A percentile compares a stretch with the other conserved stretches of the same genome.
phyloP scores from a whole-genome alignment of 1,140 invertebrate genomes.

The Atta texana region DNA sequence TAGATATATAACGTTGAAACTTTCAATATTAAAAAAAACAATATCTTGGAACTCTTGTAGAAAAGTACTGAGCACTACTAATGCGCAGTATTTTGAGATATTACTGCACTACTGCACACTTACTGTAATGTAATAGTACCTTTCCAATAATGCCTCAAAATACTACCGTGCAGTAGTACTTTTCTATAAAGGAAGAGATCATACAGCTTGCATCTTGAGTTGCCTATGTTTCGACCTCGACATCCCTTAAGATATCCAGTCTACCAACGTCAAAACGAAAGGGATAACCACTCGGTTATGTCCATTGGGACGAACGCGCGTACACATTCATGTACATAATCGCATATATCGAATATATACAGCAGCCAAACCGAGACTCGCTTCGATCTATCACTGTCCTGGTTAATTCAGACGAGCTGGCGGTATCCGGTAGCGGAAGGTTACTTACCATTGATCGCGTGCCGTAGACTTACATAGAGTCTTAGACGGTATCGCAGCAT shows the following conservation, averaged over 20 bases:
- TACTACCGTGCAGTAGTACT: no score
- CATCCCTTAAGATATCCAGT: slow-evolving; percentile 55
- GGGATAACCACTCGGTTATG: slow-evolving; percentile 59
- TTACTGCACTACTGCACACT: no score
- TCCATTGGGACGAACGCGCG: slow-evolving; percentile 58
- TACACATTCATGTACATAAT: slow-evolving; percentile 54
- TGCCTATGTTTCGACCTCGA: slow-evolving; percentile 38
- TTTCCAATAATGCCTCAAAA: no score
- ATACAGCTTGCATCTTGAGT: slow-evolving; percentile 39
- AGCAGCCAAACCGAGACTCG: slow-evolving; percentile 47
- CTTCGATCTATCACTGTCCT: slow-evolving; percentile 77
- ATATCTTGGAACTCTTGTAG: no score
- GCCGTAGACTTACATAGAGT: slow-evolving; percentile 38
- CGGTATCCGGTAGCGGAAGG: slow-evolving; percentile 57
- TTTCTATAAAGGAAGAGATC: no score
- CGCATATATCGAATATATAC: slow-evolving; percentile 42
- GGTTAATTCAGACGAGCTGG: slow-evolving; percentile 70
- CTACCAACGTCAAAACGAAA: slow-evolving; percentile 63
- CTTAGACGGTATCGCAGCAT: background rate
- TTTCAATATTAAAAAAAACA: background rate
- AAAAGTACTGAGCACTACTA: no score
- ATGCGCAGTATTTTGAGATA: no score
- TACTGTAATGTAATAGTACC: no score
- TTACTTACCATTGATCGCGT: slow-evolving; percentile 71
- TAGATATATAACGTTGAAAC: background rate